phyloP scores from a whole-genome alignment of 2,888 invertebrate genomes.

The Monochamus alternatus region DNA sequence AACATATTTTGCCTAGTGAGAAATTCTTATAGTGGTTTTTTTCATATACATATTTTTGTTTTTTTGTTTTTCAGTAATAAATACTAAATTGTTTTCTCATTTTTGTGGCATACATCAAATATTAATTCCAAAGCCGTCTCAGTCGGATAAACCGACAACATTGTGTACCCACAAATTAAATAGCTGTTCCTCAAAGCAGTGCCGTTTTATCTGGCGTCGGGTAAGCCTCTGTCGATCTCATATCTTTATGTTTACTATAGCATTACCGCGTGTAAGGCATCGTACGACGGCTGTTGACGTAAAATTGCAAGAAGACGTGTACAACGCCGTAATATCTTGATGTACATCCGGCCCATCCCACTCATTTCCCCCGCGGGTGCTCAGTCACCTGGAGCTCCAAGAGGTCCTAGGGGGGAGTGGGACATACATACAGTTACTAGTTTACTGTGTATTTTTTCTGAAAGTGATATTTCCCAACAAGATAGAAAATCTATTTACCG shows the following conservation, averaged over 20 bases:
- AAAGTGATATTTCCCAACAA: not conserved
- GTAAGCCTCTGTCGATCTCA: conserved; percentile 56
- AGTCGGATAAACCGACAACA: conserved; percentile 8
- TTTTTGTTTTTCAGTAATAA: no score
- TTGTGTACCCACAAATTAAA: conserved; percentile 34
- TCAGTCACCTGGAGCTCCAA: conserved; percentile 47
- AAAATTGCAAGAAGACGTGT: conserved; percentile 52
- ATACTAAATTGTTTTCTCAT: not conserved
- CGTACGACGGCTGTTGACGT: conserved; percentile 54
- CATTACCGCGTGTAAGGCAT: conserved; percentile 58
- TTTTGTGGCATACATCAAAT: not conserved
- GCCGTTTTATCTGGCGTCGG: conserved; percentile 47
- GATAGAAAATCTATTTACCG: not conserved
- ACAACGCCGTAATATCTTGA: conserved; percentile 52
- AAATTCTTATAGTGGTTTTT: no score
- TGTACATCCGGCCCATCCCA: conserved; percentile 43
- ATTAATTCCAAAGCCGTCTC: conserved; percentile 20
- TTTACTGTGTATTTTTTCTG: not conserved
- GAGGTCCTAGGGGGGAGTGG: conserved; percentile 35
- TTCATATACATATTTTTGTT: no score
- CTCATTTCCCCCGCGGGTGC: conserved; percentile 36
- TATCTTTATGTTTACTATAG: conserved; percentile 62
- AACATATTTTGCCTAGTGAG: no score
- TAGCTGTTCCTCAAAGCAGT: conserved; percentile 32
- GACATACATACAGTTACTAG: not conserved